Conservation (phyloP, 2,888 invertebrate genomes). For the Mesorhabditis sp. region DNA sequence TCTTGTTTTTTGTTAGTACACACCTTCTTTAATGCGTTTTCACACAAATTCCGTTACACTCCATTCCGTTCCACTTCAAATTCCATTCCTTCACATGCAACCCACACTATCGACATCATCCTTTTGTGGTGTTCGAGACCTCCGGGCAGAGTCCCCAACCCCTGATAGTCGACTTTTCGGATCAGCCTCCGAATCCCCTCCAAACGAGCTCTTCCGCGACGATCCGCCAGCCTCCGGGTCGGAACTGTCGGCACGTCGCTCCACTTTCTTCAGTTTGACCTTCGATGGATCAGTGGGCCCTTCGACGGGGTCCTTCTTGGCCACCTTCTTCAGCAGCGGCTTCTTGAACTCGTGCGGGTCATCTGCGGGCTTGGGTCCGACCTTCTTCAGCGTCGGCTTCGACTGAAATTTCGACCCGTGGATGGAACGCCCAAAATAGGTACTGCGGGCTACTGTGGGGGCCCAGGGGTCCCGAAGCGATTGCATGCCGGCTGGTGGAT, state of each 20-base stretch:
- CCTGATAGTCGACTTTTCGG: background rate
- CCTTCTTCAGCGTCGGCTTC: slow-evolving; percentile 20
- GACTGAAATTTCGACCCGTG: slow-evolving; percentile 15
- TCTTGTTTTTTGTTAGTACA: no score
- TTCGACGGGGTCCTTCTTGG: slow-evolving; percentile 32
- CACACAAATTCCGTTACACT: no score
- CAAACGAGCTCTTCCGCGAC: background rate
- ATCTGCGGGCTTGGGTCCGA: slow-evolving; percentile 18
- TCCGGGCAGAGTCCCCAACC: background rate
- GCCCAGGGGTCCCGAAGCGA: background rate
- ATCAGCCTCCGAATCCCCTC: background rate
- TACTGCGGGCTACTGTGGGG: no score
- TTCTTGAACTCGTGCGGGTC: slow-evolving; percentile 21
- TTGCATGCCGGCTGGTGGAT: background rate
- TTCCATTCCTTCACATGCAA: background rate
- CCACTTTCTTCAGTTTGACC: background rate
- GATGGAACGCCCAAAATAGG: no score
- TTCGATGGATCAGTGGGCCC: slow-evolving; percentile 5
- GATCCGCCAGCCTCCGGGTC: background rate
- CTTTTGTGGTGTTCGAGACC: background rate
- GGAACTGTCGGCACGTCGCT: background rate
- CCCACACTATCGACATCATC: slow-evolving; percentile 1
- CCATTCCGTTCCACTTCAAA: no score
- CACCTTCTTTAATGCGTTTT: no score
- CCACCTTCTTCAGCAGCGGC: slow-evolving; percentile 46